A percentile compares a stretch with the other conserved stretches of the same genome.
Conservation (phyloP, 2,113 vertebrate genomes). For the Xyrauchen texanus region DNA sequence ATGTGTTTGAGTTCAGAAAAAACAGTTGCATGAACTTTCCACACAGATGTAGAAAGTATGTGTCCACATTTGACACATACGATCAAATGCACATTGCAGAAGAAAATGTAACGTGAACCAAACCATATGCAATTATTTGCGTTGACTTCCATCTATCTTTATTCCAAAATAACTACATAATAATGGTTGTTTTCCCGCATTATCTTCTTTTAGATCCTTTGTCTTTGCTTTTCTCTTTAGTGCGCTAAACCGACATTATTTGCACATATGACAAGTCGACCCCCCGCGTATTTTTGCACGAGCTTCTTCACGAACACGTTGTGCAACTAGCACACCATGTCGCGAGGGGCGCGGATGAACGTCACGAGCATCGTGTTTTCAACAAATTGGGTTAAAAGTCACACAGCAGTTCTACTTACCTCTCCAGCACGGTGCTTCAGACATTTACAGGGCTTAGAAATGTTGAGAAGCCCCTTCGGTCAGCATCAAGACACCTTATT, state of each 20-base stretch:
- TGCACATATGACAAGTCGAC: not conserved
- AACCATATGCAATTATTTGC: not conserved
- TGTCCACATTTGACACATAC: not conserved
- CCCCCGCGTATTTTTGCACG: not conserved
- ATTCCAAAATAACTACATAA: not conserved
- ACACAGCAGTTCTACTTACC: constrained; percentile 9
- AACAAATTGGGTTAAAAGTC: constrained; percentile 5
- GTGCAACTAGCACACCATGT: constrained; percentile 4
- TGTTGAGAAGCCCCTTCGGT: constrained; percentile 7
- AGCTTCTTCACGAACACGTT: constrained; percentile 14
- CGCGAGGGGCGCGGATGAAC: not conserved
- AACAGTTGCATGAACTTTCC: no score
- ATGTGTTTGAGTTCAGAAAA: no score
- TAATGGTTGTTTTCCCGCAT: not conserved
- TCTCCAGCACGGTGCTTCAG: not conserved
- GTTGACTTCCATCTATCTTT: not conserved
- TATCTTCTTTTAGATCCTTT: not conserved
- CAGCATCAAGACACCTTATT: not conserved
- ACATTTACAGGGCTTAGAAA: not conserved
- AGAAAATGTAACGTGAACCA: not conserved
- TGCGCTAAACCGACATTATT: not conserved
- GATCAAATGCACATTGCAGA: not conserved
- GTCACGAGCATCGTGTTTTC: constrained; percentile 21
- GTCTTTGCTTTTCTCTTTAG: not conserved
- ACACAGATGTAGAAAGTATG: no score